A percentile compares a stretch with the other conserved stretches of the same genome.
phyloP scores from a whole-genome alignment of 2,797 vertebrate species.

The Gymnoscopelus braueri region DNA sequence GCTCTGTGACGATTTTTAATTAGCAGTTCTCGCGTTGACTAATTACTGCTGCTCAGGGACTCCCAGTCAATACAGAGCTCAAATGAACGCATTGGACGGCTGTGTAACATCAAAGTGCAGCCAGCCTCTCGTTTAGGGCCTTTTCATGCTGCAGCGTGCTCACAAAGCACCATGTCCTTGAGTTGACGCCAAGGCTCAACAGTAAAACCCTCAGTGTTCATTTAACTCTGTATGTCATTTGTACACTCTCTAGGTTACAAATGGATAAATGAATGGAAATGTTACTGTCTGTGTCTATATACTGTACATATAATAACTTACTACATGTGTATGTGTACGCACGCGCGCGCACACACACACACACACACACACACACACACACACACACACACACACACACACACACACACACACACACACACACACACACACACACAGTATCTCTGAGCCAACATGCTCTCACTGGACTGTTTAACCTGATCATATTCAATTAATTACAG shows the following conservation, averaged over 20 bases:
- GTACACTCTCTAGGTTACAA: too few species aligned
- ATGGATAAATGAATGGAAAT: too few species aligned
- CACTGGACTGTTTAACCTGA: conserved; percentile 26
- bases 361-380: too few species aligned
- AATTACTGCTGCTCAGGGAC: conserved; percentile 52
- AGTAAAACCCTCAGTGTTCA: too few species aligned
- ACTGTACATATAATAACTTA: conserved; percentile 8
- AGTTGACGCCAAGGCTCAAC: conserved; percentile 33
- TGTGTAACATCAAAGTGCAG: conserved; percentile 63
- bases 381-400: conserved; percentile 7
- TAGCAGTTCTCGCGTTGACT: conserved; percentile 45
- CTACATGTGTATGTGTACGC: too few species aligned
- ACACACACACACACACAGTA: conserved; percentile 8
- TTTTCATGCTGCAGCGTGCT: conserved; percentile 51
- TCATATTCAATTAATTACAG: conserved; percentile 38
- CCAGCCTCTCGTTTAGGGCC: conserved; percentile 54
- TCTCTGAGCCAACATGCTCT: not conserved
- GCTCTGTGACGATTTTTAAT: conserved; percentile 55
- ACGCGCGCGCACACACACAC: too few species aligned
- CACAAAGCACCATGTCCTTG: conserved; percentile 51
- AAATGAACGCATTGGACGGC: conserved; percentile 51
- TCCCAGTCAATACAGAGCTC: conserved; percentile 39
- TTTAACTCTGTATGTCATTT: too few species aligned
- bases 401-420: conserved; percentile 16
- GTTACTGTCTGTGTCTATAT: not conserved